Conservation (phyloP, 2,113 vertebrate genomes). For the Ammodytes marinus region DNA sequence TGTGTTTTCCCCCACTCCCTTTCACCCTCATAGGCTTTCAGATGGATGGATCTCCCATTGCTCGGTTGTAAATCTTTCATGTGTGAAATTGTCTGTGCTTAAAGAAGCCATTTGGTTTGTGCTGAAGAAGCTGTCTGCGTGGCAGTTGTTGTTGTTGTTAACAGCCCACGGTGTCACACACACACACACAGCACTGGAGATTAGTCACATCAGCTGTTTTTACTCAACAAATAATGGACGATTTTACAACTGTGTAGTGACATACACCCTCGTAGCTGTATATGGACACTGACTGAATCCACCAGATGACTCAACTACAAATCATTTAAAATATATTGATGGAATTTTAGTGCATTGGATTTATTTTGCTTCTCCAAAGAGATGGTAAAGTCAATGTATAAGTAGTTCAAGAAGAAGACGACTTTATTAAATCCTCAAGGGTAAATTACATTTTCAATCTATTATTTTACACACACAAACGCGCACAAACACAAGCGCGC, state of each 20-base stretch:
- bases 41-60: slow-evolving; percentile 57
- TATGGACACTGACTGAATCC: background rate
- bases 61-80: slow-evolving; percentile 73
- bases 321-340: background rate
- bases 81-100: slow-evolving; percentile 78
- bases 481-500: too few relatives aligned
- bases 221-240: slow-evolving; percentile 1
- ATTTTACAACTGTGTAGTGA: background rate
- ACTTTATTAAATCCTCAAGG: too few relatives aligned
- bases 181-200: background rate
- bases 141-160: slow-evolving; percentile 22
- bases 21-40: slow-evolving; percentile 51
- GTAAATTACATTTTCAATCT: too few relatives aligned
- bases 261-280: background rate
- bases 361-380: background rate
- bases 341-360: background rate
- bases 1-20: slow-evolving; percentile 19
- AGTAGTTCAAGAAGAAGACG: background rate
- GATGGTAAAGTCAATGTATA: background rate
- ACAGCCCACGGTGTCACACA: slow-evolving; percentile 19
- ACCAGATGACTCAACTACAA: background rate
- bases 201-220: slow-evolving; percentile 37
- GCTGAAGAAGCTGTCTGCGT: slow-evolving; percentile 56
- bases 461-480: too few relatives aligned
- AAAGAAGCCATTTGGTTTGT: slow-evolving; percentile 54